Percentiles rank a stretch among this genome's conserved stretches.
phyloP scores from a whole-genome alignment of 1,140 invertebrate species.

The Aphaenogaster ashmeadi region DNA sequence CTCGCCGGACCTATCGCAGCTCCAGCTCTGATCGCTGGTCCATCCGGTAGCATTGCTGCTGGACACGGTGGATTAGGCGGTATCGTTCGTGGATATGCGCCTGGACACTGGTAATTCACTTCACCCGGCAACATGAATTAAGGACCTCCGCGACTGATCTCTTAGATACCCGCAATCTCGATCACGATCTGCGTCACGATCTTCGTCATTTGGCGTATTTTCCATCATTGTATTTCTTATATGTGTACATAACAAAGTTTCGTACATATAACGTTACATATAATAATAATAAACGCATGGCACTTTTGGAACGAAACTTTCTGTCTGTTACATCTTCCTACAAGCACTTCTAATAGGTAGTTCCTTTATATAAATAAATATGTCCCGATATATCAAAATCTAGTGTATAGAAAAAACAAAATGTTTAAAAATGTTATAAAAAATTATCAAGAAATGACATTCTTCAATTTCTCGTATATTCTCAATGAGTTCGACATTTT shows the following conservation, averaged over 20 bases:
- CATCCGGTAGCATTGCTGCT: slow-evolving; percentile 83
- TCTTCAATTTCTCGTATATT: not conserved
- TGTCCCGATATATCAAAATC: not conserved
- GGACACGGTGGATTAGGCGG: slow-evolving; percentile 79
- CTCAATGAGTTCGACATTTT: not conserved
- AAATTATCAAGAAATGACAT: not conserved
- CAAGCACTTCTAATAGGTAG: not conserved
- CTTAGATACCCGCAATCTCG: slow-evolving; percentile 69
- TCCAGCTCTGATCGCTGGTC: slow-evolving; percentile 84
- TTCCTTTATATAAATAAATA: not conserved
- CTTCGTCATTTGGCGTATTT: slow-evolving; percentile 82
- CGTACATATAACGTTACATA: slow-evolving; percentile 53
- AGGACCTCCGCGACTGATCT: slow-evolving; percentile 77
- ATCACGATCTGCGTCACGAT: slow-evolving; percentile 76
- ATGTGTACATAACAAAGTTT: slow-evolving; percentile 75
- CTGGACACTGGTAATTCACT: slow-evolving; percentile 74
- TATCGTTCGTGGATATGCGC: slow-evolving; percentile 74
- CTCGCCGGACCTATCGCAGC: slow-evolving; percentile 83
- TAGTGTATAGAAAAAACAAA: not conserved
- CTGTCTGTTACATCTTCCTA: not conserved
- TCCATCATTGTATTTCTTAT: slow-evolving; percentile 57
- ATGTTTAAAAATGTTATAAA: too few relatives aligned
- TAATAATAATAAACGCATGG: slow-evolving; percentile 78
- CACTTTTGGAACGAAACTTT: slow-evolving; percentile 52
- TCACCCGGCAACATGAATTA: not conserved